Evolutionary conservation across 2,797 vertebrate species (phyloP), one percentile per base, ranked within the genome.

Genomic region (Myotis pilosus): DNA sequence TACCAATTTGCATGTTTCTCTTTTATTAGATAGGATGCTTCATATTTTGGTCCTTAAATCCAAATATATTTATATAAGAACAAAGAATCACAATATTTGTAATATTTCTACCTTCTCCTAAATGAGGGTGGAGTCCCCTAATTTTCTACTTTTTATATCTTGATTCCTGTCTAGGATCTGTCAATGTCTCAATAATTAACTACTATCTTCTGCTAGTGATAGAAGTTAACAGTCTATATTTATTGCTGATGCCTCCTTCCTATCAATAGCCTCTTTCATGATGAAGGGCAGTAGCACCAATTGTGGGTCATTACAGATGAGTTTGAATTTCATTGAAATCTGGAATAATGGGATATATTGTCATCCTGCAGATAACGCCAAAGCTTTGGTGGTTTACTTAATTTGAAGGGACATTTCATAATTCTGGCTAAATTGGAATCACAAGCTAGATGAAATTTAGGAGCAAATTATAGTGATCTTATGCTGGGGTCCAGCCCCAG

Each of bases 331-430:
- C 71, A 74, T 23, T 91, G 49, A 79, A 93, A 75, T 95, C 72
- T 84, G 51, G 23, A 80, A 64, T 94, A 96, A 97, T 96, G 94
- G 92, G 80, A 62, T 96, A 62, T 64, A 88, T 79, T 95, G 68
- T 95, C 92, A 89, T 87, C 88, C 20, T 44, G 44, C 28, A 94
- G 86, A 82, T 51, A 87, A 69, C 33, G 4, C 23, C 72, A 80
- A 41, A 22, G 25, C 47, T 82, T 15, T 68, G 82, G 57, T 92
- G 76, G 80, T 93, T 96, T 97, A 89, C 92, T 96, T 97, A 97
- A 97, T 97, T 92, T 78, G 84, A 97, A 97, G 86, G 97, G 97
- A 96, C 96, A 96, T 96, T 95, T 96, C 94, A 96, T 97, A 97
- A 97, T 97, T 96, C 87, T 91, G 47, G 41, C 66, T 93, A 96